These are phyloP conservation scores for Acrocera orbiculus DNA, from an alignment of 2,888 invertebrate genomes.

Conservation along the genomic window DNA sequence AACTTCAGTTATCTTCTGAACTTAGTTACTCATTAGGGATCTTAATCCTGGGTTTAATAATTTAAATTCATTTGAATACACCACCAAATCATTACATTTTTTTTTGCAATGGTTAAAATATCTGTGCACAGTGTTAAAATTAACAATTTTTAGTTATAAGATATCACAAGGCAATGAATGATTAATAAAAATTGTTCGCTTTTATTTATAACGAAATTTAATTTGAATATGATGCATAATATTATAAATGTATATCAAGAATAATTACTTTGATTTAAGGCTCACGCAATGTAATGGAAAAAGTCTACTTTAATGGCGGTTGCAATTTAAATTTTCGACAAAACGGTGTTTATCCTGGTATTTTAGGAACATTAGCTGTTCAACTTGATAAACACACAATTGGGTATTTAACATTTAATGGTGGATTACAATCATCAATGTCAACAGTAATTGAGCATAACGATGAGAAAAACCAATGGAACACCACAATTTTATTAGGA, in stretches of 20 bases:
- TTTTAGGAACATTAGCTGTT: conserved; percentile 62
- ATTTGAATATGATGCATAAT: no score
- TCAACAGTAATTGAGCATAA: conserved; percentile 65
- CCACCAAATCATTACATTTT: no score
- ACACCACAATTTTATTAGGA: conserved; percentile 63
- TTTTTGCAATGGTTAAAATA: background rate
- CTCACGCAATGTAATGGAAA: conserved; percentile 53
- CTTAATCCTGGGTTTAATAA: no score
- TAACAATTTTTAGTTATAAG: background rate
- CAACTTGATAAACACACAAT: conserved; percentile 77
- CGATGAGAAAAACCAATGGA: conserved; percentile 47
- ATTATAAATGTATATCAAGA: no score
- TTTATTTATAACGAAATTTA: no score
- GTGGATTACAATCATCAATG: conserved; percentile 52
- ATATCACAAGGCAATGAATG: no score
- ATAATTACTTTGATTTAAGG: conserved; percentile 17
- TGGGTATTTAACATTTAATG: conserved; percentile 73
- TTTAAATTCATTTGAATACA: no score
- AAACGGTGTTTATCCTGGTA: conserved; percentile 55
- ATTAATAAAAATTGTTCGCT: no score
- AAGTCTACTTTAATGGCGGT: conserved; percentile 60
- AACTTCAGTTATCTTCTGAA: no score
- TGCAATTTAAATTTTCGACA: conserved; percentile 59
- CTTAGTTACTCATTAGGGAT: no score
- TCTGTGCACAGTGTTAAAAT: background rate